Evolutionary conservation across 2,888 invertebrate species (phyloP).

Genomic region (Protodeltote pygarga): DNA sequence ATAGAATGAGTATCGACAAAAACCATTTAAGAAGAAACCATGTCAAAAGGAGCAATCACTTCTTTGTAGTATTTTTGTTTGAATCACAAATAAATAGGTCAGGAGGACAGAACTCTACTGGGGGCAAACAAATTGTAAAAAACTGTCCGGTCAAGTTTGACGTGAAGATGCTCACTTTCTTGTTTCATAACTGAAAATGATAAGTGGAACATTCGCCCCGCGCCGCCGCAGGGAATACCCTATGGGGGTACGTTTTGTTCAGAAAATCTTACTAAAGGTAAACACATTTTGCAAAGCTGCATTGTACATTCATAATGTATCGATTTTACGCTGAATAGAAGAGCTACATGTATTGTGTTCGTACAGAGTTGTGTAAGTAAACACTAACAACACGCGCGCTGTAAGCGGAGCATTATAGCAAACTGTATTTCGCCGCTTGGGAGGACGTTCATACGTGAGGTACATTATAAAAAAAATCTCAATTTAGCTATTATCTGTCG

Average conservation of each 20-base stretch:
- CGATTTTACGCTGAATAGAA: slow-evolving; percentile 40
- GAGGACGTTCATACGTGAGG: slow-evolving; percentile 36
- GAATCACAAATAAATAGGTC: slow-evolving; percentile 40
- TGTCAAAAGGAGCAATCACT: slow-evolving; percentile 33
- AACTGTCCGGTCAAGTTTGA: slow-evolving; percentile 36
- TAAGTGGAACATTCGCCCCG: slow-evolving; percentile 18
- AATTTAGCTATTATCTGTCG: slow-evolving; percentile 28
- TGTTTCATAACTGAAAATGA: slow-evolving; percentile 38
- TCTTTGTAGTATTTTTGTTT: slow-evolving; percentile 43
- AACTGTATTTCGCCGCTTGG: slow-evolving; percentile 28
- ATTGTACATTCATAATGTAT: slow-evolving; percentile 39
- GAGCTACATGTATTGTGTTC: slow-evolving; percentile 26
- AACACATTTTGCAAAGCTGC: slow-evolving; percentile 26
- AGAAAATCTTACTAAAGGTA: slow-evolving; percentile 19
- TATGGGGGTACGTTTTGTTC: slow-evolving; percentile 15
- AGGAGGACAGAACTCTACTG: slow-evolving; percentile 33
- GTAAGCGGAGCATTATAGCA: slow-evolving; percentile 33
- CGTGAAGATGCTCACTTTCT: slow-evolving; percentile 21
- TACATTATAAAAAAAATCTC: slow-evolving; percentile 42
- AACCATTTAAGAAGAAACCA: slow-evolving; percentile 20
- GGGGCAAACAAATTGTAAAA: slow-evolving; percentile 44
- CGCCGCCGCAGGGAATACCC: slow-evolving; percentile 18
- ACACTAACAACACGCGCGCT: slow-evolving; percentile 28
- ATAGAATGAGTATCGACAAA: slow-evolving; percentile 19
- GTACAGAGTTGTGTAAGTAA: slow-evolving; percentile 20